Conservation (phyloP, 2,797 vertebrate species). For the Lophotriccus pileatus region DNA sequence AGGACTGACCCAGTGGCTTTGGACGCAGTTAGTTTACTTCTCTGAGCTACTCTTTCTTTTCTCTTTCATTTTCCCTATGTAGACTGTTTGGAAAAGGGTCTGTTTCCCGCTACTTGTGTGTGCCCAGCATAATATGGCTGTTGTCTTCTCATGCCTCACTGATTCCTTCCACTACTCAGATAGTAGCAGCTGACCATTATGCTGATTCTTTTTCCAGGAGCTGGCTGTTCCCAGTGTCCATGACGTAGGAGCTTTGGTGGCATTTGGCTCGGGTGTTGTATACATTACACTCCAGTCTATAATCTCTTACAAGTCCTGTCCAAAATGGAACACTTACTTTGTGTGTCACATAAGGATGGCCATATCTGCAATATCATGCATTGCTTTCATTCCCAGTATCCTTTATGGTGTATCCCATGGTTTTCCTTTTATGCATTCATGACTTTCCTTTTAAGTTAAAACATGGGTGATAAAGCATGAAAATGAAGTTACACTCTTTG, state of each 20-base stretch:
- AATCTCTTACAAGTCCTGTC: constrained; percentile 79
- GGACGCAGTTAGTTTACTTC: neutral
- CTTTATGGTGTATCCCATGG: constrained; percentile 67
- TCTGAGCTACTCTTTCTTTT: neutral
- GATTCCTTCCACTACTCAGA: neutral
- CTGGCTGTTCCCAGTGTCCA: constrained; percentile 78
- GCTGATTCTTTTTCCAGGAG: constrained; percentile 79
- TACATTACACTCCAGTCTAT: constrained; percentile 83
- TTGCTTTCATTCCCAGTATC: constrained; percentile 90
- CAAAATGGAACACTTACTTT: constrained; percentile 73
- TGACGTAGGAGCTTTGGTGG: constrained; percentile 84
- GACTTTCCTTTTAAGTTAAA: neutral
- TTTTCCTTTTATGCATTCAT: neutral
- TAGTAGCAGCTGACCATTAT: neutral
- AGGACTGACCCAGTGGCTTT: neutral
- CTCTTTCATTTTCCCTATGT: neutral
- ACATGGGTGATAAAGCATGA: neutral
- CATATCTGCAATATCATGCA: constrained; percentile 74
- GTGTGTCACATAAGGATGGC: constrained; percentile 71
- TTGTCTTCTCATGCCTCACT: neutral
- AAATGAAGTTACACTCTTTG: neutral
- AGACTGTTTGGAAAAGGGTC: neutral
- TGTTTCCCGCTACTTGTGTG: neutral
- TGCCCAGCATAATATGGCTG: neutral
- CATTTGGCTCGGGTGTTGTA: constrained; percentile 81